Evolutionary conservation across 2,888 invertebrate species (phyloP), one percentile per base, ranked within the genome.

Genomic region (Caenorhabditis doughertyi): DNA sequence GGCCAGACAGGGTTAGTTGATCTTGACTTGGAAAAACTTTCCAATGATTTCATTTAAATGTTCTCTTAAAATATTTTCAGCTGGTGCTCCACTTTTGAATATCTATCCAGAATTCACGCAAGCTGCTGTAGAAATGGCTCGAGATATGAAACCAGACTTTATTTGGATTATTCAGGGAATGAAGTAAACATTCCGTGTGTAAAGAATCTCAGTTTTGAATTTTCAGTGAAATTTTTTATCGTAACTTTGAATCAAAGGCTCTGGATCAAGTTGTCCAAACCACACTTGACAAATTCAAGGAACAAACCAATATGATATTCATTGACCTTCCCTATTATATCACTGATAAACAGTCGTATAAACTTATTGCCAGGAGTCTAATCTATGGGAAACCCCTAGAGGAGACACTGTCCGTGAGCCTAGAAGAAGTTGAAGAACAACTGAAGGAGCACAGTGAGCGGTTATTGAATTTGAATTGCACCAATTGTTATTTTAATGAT

Each of bases 161-260:
- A 27, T 82, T 11, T 82, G 82, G 82, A 76, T 82, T 18, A 62
- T 82, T 39, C 82, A n/a, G n/a, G n/a, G n/a, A n/a, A n/a, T n/a
- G n/a, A n/a, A n/a, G n/a, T n/a, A n/a, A n/a, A n/a, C n/a, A n/a
- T n/a, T n/a, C n/a, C n/a, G n/a, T n/a, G n/a, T n/a, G n/a, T n/a
- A n/a, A n/a, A n/a, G n/a, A n/a, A n/a, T n/a, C n/a, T n/a, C n/a
- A n/a, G n/a, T n/a, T n/a, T n/a, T n/a, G n/a, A n/a, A n/a, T n/a
- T n/a, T n/a, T n/a, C n/a, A n/a, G n/a, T n/a, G n/a, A n/a, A n/a
- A n/a, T n/a, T n/a, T n/a, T n/a, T n/a, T n/a, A n/a, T n/a, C n/a
- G n/a, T n/a, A n/a, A n/a, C n/a, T n/a, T n/a, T n/a, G n/a, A n/a
- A n/a, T n/a, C n/a, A n/a, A n/a, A n/a, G n/a, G n/a, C n/a, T n/a